These are phyloP conservation scores for Sitophilus oryzae DNA, from an alignment of 1,140 invertebrate genomes.

Conservation along the genomic window DNA sequence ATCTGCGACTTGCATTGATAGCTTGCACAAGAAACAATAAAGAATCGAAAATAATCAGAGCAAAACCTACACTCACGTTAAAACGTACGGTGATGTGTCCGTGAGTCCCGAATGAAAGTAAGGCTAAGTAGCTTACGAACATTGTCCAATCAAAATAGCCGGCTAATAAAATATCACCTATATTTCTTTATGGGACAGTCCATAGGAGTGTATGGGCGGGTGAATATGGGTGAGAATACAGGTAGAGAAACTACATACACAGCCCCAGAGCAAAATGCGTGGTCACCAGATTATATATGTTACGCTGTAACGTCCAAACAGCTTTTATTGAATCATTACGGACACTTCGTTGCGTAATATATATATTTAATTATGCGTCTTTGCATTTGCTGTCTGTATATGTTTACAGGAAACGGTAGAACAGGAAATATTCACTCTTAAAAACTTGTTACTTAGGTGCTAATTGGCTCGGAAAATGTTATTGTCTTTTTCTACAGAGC, in stretches of 20 bases:
- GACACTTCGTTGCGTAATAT: not conserved
- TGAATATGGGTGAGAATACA: not conserved
- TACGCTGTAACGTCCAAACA: not conserved
- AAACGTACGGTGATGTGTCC: not conserved
- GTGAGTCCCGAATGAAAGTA: not conserved
- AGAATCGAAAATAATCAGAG: not conserved
- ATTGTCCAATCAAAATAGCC: not conserved
- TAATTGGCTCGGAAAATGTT: too few species aligned
- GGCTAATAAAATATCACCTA: not conserved
- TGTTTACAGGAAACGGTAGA: too few species aligned
- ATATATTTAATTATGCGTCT: too few species aligned
- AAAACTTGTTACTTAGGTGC: too few species aligned
- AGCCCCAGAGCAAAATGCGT: not conserved
- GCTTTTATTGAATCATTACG: not conserved
- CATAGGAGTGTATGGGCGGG: not conserved
- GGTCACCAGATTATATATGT: not conserved
- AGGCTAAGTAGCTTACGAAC: not conserved
- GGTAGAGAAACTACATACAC: not conserved
- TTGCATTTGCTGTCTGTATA: too few species aligned
- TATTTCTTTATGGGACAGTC: not conserved
- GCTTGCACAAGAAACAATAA: not conserved
- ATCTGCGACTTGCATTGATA: too few species aligned
- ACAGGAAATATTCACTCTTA: too few species aligned
- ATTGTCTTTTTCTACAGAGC: too few species aligned
- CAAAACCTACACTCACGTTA: not conserved